A percentile compares a stretch with the other conserved stretches of the same genome.
phyloP scores from a whole-genome alignment of 2,797 vertebrate species.

The Argya squamiceps region DNA sequence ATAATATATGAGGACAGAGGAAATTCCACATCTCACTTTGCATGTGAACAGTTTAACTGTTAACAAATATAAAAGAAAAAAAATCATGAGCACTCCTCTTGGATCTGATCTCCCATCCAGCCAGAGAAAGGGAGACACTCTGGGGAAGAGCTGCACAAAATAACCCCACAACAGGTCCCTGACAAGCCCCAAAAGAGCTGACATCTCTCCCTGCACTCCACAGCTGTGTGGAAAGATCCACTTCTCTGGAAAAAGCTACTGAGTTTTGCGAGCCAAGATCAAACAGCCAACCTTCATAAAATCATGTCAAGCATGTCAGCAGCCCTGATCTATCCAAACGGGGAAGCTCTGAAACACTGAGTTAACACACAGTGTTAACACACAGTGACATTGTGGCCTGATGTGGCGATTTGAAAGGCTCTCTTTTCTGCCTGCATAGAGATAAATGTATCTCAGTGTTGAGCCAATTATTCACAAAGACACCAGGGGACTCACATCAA shows the following conservation, averaged over 20 bases:
- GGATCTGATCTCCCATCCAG: background rate
- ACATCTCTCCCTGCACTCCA: background rate
- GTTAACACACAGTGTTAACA: background rate
- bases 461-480: constrained; percentile 16
- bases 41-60: background rate
- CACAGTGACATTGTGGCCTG: background rate
- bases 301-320: background rate
- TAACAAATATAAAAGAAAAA: background rate
- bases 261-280: background rate
- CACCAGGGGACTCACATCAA: background rate
- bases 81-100: rapidly evolving
- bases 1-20: background rate
- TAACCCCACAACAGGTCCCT: rapidly evolving
- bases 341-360: background rate
- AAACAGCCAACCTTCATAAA: background rate
- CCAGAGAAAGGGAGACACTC: background rate
- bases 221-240: background rate
- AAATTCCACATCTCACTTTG: background rate
- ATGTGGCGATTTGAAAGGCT: background rate
- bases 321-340: background rate
- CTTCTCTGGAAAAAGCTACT: background rate
- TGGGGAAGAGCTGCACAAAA: background rate
- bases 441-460: background rate
- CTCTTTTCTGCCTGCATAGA: background rate
- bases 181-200: background rate